Percentiles rank a stretch among this genome's conserved stretches.
These are phyloP conservation scores for Polypterus bichir DNA, from an alignment of 2,113 vertebrate genomes.

Conservation along the genomic window DNA sequence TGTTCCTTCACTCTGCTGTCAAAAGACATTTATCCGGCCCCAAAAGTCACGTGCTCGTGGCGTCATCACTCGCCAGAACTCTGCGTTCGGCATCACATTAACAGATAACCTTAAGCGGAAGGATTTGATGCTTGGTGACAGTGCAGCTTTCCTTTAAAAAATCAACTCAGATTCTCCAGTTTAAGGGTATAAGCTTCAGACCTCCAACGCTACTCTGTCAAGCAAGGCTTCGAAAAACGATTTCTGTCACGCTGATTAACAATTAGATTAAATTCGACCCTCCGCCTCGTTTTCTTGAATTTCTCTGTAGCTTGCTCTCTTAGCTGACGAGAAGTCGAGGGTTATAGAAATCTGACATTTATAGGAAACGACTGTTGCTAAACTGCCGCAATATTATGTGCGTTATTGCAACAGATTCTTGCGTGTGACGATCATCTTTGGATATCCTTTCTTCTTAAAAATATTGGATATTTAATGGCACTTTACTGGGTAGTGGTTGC, in stretches of 20 bases:
- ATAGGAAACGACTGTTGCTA: not conserved
- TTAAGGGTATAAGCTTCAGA: not conserved
- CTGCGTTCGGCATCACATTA: not conserved
- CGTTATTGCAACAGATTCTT: too few species aligned
- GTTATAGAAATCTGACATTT: not conserved
- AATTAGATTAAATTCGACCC: too few species aligned
- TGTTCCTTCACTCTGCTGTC: slow-evolving; percentile 38
- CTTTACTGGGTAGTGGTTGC: too few species aligned
- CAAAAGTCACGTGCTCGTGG: slow-evolving; percentile 46
- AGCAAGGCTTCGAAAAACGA: too few species aligned
- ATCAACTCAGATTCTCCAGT: not conserved
- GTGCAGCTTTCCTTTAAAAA: not conserved
- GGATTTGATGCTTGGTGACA: too few species aligned
- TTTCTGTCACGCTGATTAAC: too few species aligned
- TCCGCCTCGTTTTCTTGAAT: not conserved
- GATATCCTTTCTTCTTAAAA: too few species aligned
- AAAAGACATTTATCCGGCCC: slow-evolving; percentile 55
- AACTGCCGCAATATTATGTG: too few species aligned
- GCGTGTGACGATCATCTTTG: too few species aligned
- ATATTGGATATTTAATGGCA: too few species aligned
- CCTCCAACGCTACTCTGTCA: not conserved
- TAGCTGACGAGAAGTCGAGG: not conserved
- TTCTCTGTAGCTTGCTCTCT: not conserved
- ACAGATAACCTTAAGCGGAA: too few species aligned
- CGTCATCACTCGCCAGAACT: slow-evolving; percentile 45